A percentile compares a stretch with the other conserved stretches of the same genome.
Evolutionary conservation across 2,113 vertebrate genomes (phyloP).

Genomic region (Takifugu bimaculatus): DNA sequence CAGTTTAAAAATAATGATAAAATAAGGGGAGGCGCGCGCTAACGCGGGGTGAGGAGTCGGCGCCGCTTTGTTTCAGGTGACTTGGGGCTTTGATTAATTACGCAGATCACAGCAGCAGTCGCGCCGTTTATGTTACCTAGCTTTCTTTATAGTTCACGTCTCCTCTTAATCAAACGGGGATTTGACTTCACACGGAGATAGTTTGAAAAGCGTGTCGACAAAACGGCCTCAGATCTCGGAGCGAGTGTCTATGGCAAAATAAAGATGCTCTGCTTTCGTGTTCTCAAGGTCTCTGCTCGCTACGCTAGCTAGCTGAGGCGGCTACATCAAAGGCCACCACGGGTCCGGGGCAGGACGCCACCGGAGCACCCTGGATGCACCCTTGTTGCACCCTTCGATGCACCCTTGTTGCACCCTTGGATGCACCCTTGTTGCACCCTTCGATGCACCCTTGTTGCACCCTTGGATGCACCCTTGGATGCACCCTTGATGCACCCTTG

Average conservation of each 20-base stretch:
- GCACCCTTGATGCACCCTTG: no score
- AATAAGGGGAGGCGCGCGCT: not conserved
- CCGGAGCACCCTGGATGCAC: not conserved
- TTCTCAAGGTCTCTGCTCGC: slow-evolving; percentile 26
- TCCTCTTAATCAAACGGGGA: slow-evolving; percentile 39
- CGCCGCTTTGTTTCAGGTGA: slow-evolving; percentile 20
- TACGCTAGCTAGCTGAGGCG: not conserved
- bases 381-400: no score
- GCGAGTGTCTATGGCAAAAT: slow-evolving; percentile 39
- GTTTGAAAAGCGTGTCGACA: slow-evolving; percentile 30
- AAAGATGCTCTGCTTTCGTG: slow-evolving; percentile 33
- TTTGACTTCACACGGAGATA: slow-evolving; percentile 34
- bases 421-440: no score
- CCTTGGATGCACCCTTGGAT: no score
- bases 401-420: no score
- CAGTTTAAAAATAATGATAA: not conserved
- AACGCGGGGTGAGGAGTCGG: slow-evolving; percentile 6
- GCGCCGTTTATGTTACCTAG: slow-evolving; percentile 17
- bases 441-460: no score
- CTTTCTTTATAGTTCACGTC: slow-evolving; percentile 42
- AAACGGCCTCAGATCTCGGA: slow-evolving; percentile 43
- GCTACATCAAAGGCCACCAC: slow-evolving; percentile 5
- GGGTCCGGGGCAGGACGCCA: slow-evolving; percentile 7
- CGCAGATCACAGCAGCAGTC: slow-evolving; percentile 42
- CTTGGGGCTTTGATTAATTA: slow-evolving; percentile 43